These are phyloP conservation scores for Ericerus pela DNA, from an alignment of 1,140 invertebrate genomes.

Conservation along the genomic window DNA sequence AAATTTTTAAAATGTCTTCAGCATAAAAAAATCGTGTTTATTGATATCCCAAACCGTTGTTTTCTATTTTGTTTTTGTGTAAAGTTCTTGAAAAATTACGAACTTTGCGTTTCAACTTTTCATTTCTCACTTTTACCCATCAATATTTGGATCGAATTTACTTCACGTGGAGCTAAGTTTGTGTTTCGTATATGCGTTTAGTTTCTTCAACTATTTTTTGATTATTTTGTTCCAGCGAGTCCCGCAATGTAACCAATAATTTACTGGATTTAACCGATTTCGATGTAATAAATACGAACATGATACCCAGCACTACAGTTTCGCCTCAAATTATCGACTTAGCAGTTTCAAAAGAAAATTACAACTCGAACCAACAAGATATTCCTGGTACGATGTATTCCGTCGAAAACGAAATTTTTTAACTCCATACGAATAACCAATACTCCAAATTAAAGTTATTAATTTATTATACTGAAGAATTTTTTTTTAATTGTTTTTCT, in stretches of 20 bases:
- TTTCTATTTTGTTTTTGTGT: no score
- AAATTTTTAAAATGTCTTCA: no score
- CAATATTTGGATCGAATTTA: no score
- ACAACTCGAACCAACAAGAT: constrained; percentile 6
- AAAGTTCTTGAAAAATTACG: no score
- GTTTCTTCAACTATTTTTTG: neutral
- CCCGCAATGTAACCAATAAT: constrained; percentile 15
- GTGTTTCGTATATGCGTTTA: neutral
- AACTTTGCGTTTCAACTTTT: no score
- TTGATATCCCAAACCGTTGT: no score
- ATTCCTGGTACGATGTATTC: neutral
- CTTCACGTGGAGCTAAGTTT: no score
- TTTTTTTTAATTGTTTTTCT: neutral
- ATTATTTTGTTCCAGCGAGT: constrained; percentile 4
- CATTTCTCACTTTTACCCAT: no score
- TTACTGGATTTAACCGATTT: constrained; percentile 16
- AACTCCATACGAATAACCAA: neutral
- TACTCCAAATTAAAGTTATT: neutral
- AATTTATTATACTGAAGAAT: neutral
- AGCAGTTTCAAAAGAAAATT: constrained; percentile 5
- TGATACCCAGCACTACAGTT: neutral
- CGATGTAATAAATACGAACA: constrained; percentile 4
- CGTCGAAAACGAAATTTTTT: no score
- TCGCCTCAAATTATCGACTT: neutral
- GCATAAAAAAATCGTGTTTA: no score